Base-by-base conservation (phyloP, 2,888 invertebrate genomes). In the Koerneria pararmatus region DNA sequence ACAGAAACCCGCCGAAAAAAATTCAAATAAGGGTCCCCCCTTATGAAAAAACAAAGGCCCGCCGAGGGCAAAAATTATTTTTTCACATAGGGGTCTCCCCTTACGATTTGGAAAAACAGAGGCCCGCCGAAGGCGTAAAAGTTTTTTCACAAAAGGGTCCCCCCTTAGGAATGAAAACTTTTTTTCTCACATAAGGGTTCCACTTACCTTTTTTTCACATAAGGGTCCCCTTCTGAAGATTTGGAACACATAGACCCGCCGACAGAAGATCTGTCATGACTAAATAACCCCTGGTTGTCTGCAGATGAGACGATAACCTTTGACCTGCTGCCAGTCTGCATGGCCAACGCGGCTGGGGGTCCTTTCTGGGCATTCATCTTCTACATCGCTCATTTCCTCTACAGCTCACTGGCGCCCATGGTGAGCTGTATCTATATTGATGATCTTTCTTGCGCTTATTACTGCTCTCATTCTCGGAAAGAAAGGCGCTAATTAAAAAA, bases 271-370 rank as follows among this genome's bases (percentile, higher is more conserved):
- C n/a, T 6, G 27, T 4, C 56, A 11, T 29, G 27, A 8, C 22
- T 29, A 11, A 35, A 24, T 46, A 19, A 56, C 46, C 41, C 32
- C 22, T 31, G 1, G 24, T 41, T 31, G n/a, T 22, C 59, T 67
- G 46, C 68, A 65, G 77, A 77, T 46, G 77, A 75, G 58, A 75
- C 74, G 0, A 66, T 73, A 8, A 67, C 74, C 0, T 73, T 75
- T 32, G 75, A 77, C 46, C 68, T 75, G 19, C 59, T 77, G 3
- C 75, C 74, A 3, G 74, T 76, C 3, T 77, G 77, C 49, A 73
- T 77, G 29, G 77, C 75, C 27, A 74, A 70, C 0, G 70, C 72
- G 5, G 54, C 51, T 5, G 54, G 68, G 6, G 77, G 77, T 5
- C 66, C 74, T 5, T 19, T 74, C 0, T 73, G 73, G 70, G 61